Percentiles rank a stretch among this genome's conserved stretches.
Evolutionary conservation across 2,113 vertebrate genomes (phyloP).

Genomic region (Diadophis punctatus): DNA sequence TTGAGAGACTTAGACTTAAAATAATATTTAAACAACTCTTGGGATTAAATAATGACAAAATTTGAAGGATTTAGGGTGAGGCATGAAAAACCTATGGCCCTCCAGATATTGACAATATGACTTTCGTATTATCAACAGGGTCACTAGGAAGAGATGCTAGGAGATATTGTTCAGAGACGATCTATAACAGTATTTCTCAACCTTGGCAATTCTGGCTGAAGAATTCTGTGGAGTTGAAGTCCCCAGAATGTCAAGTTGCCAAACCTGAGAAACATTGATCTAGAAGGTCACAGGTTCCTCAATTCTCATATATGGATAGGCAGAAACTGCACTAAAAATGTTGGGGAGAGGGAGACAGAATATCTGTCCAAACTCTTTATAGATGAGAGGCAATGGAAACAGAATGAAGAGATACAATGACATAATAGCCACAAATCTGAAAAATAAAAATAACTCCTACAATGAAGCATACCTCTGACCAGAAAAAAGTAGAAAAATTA

Average conservation of each 20-base stretch:
- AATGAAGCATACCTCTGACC: not conserved
- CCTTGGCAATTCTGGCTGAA: not conserved
- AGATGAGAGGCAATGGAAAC: not conserved
- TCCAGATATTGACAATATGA: not conserved
- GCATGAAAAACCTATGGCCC: not conserved
- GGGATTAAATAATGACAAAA: not conserved
- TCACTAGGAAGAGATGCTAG: not conserved
- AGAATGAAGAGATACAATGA: not conserved
- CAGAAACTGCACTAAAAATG: not conserved
- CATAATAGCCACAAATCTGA: not conserved
- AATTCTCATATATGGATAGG: not conserved
- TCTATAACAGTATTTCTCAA: not conserved
- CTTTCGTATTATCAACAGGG: not conserved
- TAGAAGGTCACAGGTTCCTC: not conserved
- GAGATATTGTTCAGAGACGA: not conserved
- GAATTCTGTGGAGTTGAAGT: not conserved
- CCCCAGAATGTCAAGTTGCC: not conserved
- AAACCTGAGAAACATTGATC: not conserved
- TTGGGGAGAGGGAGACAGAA: not conserved
- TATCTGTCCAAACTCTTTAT: not conserved
- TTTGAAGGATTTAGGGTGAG: not conserved
- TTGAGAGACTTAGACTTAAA: not conserved
- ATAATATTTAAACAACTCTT: not conserved
- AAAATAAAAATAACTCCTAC: not conserved
- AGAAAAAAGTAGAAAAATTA: not conserved